phyloP scores from a whole-genome alignment of 1,140 invertebrate genomes.

The Cherax destructor region DNA sequence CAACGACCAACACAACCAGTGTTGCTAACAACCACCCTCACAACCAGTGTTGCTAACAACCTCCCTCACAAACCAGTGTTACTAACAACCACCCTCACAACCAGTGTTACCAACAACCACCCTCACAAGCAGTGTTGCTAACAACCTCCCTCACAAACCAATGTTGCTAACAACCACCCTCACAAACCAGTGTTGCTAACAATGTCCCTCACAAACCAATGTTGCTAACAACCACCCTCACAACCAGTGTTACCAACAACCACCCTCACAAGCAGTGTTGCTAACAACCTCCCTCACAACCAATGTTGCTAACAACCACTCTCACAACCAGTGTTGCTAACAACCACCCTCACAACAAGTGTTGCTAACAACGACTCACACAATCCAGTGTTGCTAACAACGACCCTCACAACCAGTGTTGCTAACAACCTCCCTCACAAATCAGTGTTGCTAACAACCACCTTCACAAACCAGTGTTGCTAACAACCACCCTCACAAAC shows the following conservation, averaged over 20 bases:
- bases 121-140: too few relatives aligned
- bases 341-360: background rate
- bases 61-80: too few relatives aligned
- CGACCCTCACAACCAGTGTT: background rate
- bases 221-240: background rate
- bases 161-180: background rate
- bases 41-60: too few relatives aligned
- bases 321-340: background rate
- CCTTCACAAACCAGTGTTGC: background rate
- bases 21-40: too few relatives aligned
- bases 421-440: background rate
- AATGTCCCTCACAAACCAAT: background rate
- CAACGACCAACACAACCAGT: too few relatives aligned
- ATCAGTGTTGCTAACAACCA: background rate
- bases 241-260: background rate
- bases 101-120: background rate
- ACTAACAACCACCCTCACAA: background rate
- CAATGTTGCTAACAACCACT: background rate
- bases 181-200: background rate
- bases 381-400: background rate
- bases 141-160: background rate
- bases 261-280: background rate
- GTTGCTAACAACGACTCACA: background rate
- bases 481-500: background rate
- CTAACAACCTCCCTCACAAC: background rate